Evolutionary conservation across 2,888 invertebrate species (phyloP).

Genomic region (Diaprepes abbreviatus): DNA sequence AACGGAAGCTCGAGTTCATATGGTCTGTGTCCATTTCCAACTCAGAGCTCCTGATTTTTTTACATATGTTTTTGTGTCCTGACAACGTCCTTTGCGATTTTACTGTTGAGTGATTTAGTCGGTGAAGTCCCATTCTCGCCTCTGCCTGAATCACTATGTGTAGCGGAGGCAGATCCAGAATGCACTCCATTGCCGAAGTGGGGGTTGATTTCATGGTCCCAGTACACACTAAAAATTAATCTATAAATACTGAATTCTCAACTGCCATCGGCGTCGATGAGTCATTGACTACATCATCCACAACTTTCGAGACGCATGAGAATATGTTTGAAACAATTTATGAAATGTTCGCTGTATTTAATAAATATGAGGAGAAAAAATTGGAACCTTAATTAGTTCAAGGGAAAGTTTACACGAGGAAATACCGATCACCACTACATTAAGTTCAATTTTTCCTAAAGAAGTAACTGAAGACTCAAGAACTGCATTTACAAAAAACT

Average conservation of each 20-base stretch:
- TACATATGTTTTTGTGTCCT: too few species aligned
- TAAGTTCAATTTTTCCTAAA: constrained; percentile 57
- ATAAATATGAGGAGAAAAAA: neutral
- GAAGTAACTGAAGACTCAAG: constrained; percentile 56
- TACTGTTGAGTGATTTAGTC: too few species aligned
- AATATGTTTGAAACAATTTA: constrained; percentile 62
- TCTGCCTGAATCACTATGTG: too few species aligned
- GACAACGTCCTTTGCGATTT: too few species aligned
- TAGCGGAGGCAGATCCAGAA: too few species aligned
- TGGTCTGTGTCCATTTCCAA: too few species aligned
- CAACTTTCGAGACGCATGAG: constrained; percentile 53
- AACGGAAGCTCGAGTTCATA: too few species aligned
- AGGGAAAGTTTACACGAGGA: constrained; percentile 11
- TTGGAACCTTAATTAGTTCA: neutral
- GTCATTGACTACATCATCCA: constrained; percentile 31
- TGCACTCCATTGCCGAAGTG: too few species aligned
- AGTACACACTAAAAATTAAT: neutral
- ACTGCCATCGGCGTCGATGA: neutral
- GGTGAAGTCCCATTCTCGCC: neutral
- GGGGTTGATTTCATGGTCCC: neutral
- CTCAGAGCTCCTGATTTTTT: too few species aligned
- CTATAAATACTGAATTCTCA: constrained; percentile 5
- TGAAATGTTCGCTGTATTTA: constrained; percentile 63
- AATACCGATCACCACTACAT: constrained; percentile 50
- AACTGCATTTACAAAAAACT: constrained; percentile 51